Evolutionary conservation across 2,797 vertebrate genomes (phyloP).

Genomic region (Karalla daura): DNA sequence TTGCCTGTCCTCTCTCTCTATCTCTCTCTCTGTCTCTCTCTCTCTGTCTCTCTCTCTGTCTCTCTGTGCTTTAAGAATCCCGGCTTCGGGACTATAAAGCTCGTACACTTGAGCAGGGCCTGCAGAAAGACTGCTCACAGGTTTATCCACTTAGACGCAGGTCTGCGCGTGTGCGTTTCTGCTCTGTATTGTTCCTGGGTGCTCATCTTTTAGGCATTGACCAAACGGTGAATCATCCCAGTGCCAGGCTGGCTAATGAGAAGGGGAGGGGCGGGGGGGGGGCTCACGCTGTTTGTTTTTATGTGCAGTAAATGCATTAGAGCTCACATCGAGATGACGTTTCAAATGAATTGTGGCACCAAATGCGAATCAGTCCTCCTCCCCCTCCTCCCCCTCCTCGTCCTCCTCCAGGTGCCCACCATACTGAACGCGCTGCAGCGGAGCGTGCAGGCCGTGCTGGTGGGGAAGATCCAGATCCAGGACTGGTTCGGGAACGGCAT

Average conservation of each 20-base stretch:
- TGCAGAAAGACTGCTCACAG: constrained; percentile 5
- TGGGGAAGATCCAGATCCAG: constrained; percentile 99
- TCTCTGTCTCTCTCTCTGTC: neutral
- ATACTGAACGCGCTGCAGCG: constrained; percentile 97
- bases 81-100: neutral
- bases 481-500: constrained; percentile 99
- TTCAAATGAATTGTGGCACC: no score
- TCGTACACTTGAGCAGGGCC: neutral
- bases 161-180: neutral
- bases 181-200: neutral
- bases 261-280: no score
- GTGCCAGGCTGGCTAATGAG: constrained; percentile 27
- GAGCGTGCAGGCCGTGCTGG: constrained; percentile 97
- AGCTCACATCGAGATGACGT: constrained; percentile 23
- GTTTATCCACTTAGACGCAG: constrained; percentile 8
- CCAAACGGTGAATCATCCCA: constrained; percentile 55
- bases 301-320: constrained; percentile 20
- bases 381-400: neutral
- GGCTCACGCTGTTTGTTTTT: constrained; percentile 8
- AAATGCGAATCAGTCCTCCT: no score
- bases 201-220: constrained; percentile 27
- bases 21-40: neutral
- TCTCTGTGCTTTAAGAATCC: constrained; percentile 7
- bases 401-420: constrained; percentile 90
- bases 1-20: neutral